Percentiles rank a stretch among this genome's conserved stretches.
Conservation (phyloP, 2,888 invertebrate species). For the Scaptodrosophila latifasciaeformis region DNA sequence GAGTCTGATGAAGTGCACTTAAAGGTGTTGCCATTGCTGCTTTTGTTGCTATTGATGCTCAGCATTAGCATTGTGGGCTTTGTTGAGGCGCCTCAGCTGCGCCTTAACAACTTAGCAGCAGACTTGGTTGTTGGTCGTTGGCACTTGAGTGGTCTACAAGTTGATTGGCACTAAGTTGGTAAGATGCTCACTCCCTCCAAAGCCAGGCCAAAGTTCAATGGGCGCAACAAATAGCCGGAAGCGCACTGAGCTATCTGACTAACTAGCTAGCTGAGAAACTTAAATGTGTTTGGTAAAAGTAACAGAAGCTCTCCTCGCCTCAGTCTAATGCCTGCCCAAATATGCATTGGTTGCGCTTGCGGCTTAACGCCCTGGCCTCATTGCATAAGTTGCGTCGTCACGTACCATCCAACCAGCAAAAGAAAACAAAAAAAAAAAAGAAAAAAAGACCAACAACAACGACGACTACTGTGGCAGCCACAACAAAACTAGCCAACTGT, state of each 20-base stretch:
- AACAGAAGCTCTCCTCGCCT: too few relatives aligned
- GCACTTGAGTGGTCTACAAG: conserved; percentile 11
- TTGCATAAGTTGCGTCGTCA: conserved; percentile 26
- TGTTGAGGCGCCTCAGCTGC: too few relatives aligned
- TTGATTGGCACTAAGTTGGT: conserved; percentile 26
- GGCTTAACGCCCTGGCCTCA: conserved; percentile 4
- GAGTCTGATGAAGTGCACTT: conserved; percentile 49
- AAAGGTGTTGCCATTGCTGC: conserved; percentile 33
- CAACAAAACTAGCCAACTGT: not conserved
- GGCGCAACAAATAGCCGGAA: conserved; percentile 4
- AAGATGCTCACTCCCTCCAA: not conserved
- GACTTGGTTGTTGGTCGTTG: conserved; percentile 4
- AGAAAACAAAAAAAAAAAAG: too few relatives aligned
- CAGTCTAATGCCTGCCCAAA: conserved; percentile 12
- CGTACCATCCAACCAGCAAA: conserved; percentile 21
- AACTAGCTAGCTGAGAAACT: too few relatives aligned
- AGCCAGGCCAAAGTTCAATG: not conserved
- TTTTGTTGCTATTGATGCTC: conserved; percentile 21
- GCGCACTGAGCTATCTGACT: not conserved
- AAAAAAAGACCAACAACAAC: too few relatives aligned
- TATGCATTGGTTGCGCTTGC: conserved; percentile 15
- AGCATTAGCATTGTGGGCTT: conserved; percentile 21
- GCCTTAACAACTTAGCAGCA: not conserved
- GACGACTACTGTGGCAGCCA: conserved; percentile 21
- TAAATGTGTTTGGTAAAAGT: too few relatives aligned